A percentile compares a stretch with the other conserved stretches of the same genome.
These are phyloP conservation scores for Aix galericulata DNA, from an alignment of 2,113 vertebrate species.

Conservation along the genomic window DNA sequence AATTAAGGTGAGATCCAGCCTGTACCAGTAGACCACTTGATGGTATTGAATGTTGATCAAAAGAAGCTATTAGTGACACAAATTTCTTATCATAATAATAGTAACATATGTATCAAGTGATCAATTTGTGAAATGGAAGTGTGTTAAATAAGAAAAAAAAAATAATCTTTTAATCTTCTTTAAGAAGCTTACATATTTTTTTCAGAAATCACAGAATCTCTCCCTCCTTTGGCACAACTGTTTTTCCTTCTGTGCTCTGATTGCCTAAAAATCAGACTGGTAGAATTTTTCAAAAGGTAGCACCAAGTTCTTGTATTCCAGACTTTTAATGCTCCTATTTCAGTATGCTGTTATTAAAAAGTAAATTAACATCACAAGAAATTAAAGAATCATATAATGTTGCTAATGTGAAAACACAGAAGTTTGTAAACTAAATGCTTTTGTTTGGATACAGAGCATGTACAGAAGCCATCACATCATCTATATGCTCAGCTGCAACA, in stretches of 20 bases:
- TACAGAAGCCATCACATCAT: neutral
- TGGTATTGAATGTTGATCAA: neutral
- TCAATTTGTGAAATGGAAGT: neutral
- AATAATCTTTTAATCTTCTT: neutral
- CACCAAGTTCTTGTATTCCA: neutral
- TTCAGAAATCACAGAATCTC: neutral
- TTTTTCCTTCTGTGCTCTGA: neutral
- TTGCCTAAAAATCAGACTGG: neutral
- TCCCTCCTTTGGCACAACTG: neutral
- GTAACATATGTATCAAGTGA: neutral
- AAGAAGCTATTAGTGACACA: neutral
- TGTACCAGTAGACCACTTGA: neutral
- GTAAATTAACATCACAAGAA: neutral
- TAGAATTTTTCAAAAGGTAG: neutral
- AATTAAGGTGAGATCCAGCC: neutral
- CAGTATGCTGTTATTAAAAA: neutral
- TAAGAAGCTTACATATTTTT: neutral
- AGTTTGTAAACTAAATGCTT: neutral
- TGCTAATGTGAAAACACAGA: neutral
- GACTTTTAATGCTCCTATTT: neutral
- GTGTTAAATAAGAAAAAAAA: neutral
- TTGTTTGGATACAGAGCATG: neutral
- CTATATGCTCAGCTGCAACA: neutral
- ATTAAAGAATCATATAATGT: neutral
- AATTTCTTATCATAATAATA: neutral